Evolutionary conservation across 2,888 invertebrate genomes (phyloP).

Genomic region (Elegia similella): DNA sequence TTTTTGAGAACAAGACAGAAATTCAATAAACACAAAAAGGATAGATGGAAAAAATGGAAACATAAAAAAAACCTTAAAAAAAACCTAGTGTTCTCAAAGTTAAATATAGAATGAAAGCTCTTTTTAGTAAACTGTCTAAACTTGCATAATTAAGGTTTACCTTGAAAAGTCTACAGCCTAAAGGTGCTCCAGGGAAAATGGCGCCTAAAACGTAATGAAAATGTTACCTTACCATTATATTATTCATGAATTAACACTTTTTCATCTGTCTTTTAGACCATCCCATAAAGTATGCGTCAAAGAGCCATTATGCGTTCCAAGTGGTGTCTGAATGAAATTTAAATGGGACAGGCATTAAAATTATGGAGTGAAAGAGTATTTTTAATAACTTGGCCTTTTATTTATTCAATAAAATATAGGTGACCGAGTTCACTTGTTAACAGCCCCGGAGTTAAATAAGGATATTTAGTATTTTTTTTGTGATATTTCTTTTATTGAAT

Average conservation of each 20-base stretch:
- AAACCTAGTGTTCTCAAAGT: not conserved
- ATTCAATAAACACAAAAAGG: too few relatives aligned
- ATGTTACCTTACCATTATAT: not conserved
- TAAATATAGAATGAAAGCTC: not conserved
- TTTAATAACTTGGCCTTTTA: not conserved
- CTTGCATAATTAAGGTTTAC: not conserved
- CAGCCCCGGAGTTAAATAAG: too few relatives aligned
- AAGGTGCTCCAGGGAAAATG: not conserved
- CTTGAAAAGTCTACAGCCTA: not conserved
- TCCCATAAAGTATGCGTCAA: constrained; percentile 15
- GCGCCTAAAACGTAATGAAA: constrained; percentile 5
- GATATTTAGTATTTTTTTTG: too few relatives aligned
- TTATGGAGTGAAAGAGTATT: not conserved
- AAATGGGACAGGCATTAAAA: not conserved
- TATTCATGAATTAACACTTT: constrained; percentile 14
- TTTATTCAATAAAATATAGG: not conserved
- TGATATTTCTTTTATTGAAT: too few relatives aligned
- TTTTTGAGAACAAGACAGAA: too few relatives aligned
- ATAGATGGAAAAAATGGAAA: too few relatives aligned
- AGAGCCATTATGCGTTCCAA: constrained; percentile 4
- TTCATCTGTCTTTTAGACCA: constrained; percentile 1
- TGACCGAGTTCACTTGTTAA: not conserved
- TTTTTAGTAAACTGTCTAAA: not conserved
- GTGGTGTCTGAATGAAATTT: constrained; percentile 3
- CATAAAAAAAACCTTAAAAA: not conserved